phyloP scores from a whole-genome alignment of 2,888 invertebrate genomes.

The Dendrolimus houi region DNA sequence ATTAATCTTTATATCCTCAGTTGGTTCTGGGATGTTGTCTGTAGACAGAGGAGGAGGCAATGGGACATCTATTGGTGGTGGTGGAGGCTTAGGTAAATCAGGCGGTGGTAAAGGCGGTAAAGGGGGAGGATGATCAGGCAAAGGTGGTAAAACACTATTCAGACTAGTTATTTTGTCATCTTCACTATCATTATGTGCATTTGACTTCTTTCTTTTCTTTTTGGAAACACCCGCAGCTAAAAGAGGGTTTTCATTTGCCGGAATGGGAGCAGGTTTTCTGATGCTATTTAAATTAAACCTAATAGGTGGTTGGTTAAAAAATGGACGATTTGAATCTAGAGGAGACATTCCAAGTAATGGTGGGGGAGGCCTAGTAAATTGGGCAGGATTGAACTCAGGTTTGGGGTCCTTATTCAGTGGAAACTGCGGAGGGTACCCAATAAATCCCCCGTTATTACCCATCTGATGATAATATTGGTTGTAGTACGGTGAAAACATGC shows the following conservation, averaged over 20 bases:
- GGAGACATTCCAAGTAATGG: constrained; percentile 66
- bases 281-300: constrained; percentile 63
- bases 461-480: constrained; percentile 68
- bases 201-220: constrained; percentile 84
- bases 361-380: constrained; percentile 49
- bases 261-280: constrained; percentile 54
- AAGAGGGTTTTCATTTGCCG: constrained; percentile 58
- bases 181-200: constrained; percentile 74
- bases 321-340: constrained; percentile 55
- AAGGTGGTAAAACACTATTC: constrained; percentile 56
- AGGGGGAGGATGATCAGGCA: constrained; percentile 73
- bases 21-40: constrained; percentile 56
- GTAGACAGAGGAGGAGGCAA: constrained; percentile 63
- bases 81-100: constrained; percentile 47
- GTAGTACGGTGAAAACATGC: constrained; percentile 65
- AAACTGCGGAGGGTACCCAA: constrained; percentile 39
- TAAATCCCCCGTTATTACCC: constrained; percentile 40
- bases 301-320: constrained; percentile 62
- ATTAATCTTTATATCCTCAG: constrained; percentile 33
- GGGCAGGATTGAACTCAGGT: constrained; percentile 36
- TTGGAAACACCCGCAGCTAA: constrained; percentile 71
- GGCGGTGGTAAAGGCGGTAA: constrained; percentile 72
- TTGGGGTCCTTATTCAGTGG: constrained; percentile 46
- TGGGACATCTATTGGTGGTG: constrained; percentile 47
- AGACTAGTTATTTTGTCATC: constrained; percentile 43